phyloP scores from a whole-genome alignment of 2,888 invertebrate genomes.

The Leptopilina myrica region DNA sequence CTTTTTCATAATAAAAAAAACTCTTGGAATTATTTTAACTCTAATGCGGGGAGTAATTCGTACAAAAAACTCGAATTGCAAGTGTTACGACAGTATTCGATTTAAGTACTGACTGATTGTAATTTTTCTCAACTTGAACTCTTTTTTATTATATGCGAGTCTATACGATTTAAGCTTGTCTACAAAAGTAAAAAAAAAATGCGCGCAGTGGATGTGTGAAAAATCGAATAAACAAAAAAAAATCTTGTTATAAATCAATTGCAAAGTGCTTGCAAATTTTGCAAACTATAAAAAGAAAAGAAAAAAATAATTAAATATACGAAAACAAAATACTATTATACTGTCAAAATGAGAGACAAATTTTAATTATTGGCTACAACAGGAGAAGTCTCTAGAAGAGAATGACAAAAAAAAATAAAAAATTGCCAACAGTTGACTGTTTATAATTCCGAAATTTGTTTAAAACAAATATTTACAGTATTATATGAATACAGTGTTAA shows the following conservation, averaged over 20 bases:
- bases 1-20: not conserved
- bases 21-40: not conserved
- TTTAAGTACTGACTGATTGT: constrained; percentile 39
- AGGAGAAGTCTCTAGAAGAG: not conserved
- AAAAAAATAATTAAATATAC: too few relatives aligned
- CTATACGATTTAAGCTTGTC: constrained; percentile 29
- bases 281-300: not conserved
- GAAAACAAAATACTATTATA: not conserved
- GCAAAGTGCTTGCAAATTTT: not conserved
- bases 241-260: constrained; percentile 30
- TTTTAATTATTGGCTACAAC: not conserved
- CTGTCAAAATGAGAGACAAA: not conserved
- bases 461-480: constrained; percentile 16
- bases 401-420: not conserved
- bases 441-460: constrained; percentile 25
- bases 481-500: constrained; percentile 18
- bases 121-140: constrained; percentile 31
- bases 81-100: constrained; percentile 4
- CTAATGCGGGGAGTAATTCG: not conserved
- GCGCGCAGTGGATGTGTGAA: too few relatives aligned
- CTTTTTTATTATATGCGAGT: constrained; percentile 14
- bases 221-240: not conserved
- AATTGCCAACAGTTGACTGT: constrained; percentile 5
- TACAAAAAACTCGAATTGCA: not conserved
- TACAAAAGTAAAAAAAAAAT: too few relatives aligned